phyloP scores from a whole-genome alignment of 2,888 invertebrate species.

The Drosophila paranaensis region DNA sequence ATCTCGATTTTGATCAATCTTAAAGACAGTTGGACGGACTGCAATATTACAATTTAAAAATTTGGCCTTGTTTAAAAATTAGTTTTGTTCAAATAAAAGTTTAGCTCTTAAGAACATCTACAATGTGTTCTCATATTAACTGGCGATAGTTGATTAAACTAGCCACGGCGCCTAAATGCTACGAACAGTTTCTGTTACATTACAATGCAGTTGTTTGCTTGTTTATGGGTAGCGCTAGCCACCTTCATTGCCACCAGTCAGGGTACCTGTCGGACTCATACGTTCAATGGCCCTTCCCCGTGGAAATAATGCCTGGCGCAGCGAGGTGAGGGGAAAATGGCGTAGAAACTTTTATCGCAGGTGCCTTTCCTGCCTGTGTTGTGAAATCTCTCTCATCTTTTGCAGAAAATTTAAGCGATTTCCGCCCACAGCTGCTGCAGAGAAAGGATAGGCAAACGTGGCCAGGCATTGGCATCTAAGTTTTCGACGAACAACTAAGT shows the following conservation, averaged over 20 bases:
- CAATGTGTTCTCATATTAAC: not conserved
- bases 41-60: no score
- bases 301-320: conserved; percentile 22
- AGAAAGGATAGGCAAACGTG: conserved; percentile 52
- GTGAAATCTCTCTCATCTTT: conserved; percentile 50
- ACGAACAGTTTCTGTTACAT: conserved; percentile 21
- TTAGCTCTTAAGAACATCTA: no score
- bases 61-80: no score
- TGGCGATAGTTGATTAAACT: conserved; percentile 29
- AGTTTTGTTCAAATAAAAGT: no score
- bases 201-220: conserved; percentile 61
- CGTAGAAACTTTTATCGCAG: conserved; percentile 77
- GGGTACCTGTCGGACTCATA: conserved; percentile 34
- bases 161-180: conserved; percentile 19
- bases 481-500: conserved; percentile 62
- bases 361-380: conserved; percentile 56
- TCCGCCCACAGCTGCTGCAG: conserved; percentile 52
- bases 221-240: conserved; percentile 62
- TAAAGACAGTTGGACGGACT: no score
- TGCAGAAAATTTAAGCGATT: conserved; percentile 68
- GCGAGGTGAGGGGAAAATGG: conserved; percentile 69
- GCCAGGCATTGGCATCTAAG: conserved; percentile 51
- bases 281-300: conserved; percentile 22
- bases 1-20: no score
- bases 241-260: conserved; percentile 4